Evolutionary conservation across 2,113 vertebrate species (phyloP).

Genomic region (Crotalus viridis): DNA sequence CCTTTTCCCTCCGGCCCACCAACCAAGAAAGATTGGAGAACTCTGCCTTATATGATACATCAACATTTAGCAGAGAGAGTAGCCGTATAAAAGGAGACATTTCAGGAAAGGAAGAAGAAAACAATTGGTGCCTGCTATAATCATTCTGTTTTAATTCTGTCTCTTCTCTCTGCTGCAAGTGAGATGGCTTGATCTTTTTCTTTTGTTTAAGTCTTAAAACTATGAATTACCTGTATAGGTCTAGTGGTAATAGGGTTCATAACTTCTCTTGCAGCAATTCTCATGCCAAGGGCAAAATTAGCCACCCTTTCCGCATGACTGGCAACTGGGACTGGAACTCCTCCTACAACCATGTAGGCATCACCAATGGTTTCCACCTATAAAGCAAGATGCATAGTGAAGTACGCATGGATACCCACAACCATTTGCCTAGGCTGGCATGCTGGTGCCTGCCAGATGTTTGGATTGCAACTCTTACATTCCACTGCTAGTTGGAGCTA

Average conservation of each 20-base stretch:
- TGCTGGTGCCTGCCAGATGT: neutral
- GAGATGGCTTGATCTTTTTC: neutral
- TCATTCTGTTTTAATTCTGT: neutral
- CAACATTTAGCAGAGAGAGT: neutral
- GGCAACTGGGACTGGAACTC: constrained; percentile 61
- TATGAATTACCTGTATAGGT: constrained; percentile 66
- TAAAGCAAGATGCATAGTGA: neutral
- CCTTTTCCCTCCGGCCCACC: too few relatives aligned
- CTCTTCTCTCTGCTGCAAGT: neutral
- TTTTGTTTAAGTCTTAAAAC: neutral
- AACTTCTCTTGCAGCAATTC: constrained; percentile 70
- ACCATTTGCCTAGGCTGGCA: neutral
- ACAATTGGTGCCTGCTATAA: neutral
- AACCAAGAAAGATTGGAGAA: too few relatives aligned
- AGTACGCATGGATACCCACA: neutral
- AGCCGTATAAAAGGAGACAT: neutral
- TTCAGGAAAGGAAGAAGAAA: neutral
- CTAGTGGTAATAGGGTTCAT: constrained; percentile 70
- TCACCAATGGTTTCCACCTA: constrained; percentile 78
- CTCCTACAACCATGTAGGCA: constrained; percentile 76
- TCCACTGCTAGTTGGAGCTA: neutral
- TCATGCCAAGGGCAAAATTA: constrained; percentile 78
- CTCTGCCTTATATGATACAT: too few relatives aligned
- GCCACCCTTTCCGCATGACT: constrained; percentile 70
- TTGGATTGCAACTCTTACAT: neutral